A percentile compares a stretch with the other conserved stretches of the same genome.
Conservation (phyloP, 2,797 vertebrate species). For the Cottoperca gobio region DNA sequence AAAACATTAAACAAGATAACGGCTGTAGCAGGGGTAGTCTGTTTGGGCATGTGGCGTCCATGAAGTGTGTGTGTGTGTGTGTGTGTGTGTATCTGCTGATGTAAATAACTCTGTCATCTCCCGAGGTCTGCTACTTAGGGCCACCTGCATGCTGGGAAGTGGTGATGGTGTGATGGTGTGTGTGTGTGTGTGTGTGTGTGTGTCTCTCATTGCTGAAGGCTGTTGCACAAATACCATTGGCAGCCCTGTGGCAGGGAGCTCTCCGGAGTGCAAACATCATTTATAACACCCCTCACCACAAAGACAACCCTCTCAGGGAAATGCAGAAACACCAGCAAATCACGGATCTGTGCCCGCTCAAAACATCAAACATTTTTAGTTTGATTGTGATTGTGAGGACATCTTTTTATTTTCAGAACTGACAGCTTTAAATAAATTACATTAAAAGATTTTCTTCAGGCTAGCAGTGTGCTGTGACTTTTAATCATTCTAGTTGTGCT, state of each 20-base stretch:
- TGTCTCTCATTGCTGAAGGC: constrained; percentile 41
- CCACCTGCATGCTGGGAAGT: constrained; percentile 60
- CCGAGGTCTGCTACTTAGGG: constrained; percentile 52
- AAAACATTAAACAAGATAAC: constrained; percentile 48
- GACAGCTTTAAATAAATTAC: constrained; percentile 4
- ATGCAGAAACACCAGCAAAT: constrained; percentile 27
- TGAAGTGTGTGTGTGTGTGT: constrained; percentile 12
- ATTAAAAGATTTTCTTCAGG: not conserved
- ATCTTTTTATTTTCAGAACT: not conserved
- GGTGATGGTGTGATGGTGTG: constrained; percentile 44
- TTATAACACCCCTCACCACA: constrained; percentile 50
- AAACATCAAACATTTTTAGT: not conserved
- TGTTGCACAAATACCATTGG: constrained; percentile 50
- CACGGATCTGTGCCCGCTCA: constrained; percentile 3
- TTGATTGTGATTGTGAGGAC: not conserved
- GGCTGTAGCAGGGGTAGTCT: constrained; percentile 22
- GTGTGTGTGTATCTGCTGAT: constrained; percentile 43
- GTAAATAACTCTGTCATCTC: constrained; percentile 66
- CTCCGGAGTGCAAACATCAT: constrained; percentile 54
- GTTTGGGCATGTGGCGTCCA: constrained; percentile 31
- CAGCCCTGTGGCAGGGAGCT: constrained; percentile 34
- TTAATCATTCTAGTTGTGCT: not conserved
- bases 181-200: constrained; percentile 1
- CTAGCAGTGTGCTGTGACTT: not conserved
- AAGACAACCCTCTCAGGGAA: constrained; percentile 39